phyloP scores from a whole-genome alignment of 2,888 invertebrate genomes.

The Thalpophila matura region DNA sequence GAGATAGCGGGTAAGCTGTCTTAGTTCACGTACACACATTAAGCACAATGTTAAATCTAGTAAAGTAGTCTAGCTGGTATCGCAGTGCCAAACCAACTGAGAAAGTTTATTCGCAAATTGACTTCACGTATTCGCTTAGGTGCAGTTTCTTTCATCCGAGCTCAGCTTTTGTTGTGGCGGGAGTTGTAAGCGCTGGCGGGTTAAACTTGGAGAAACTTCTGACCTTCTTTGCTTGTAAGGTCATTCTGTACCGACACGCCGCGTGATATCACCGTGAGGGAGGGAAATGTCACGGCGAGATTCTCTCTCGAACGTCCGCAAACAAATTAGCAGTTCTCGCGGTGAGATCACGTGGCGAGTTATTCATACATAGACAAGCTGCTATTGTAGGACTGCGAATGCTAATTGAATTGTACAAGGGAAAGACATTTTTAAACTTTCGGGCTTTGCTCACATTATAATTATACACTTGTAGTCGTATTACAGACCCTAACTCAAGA shows the following conservation, averaged over 20 bases:
- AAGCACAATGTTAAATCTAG: conserved; percentile 78
- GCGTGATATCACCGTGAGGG: too few relatives aligned
- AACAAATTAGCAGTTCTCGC: too few relatives aligned
- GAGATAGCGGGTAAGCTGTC: conserved; percentile 68
- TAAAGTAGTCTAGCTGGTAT: conserved; percentile 69
- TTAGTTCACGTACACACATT: conserved; percentile 74
- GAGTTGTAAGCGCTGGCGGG: conserved; percentile 62
- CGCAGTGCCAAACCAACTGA: conserved; percentile 82
- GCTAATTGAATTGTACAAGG: neutral
- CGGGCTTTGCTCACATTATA: neutral
- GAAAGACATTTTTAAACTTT: neutral
- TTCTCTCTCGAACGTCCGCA: too few relatives aligned
- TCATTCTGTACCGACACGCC: too few relatives aligned
- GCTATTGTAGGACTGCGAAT: neutral
- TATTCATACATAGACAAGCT: too few relatives aligned
- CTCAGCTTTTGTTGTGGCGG: conserved; percentile 73
- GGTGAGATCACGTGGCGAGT: too few relatives aligned
- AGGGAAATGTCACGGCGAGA: too few relatives aligned
- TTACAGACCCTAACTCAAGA: too few relatives aligned
- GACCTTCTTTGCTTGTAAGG: neutral
- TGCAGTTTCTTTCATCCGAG: conserved; percentile 89
- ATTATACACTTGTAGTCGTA: too few relatives aligned
- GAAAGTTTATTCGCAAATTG: conserved; percentile 90
- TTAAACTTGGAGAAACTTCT: conserved; percentile 2
- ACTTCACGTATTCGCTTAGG: conserved; percentile 89